phyloP scores from a whole-genome alignment of 2,888 invertebrate species.

The Nematopogon swammerdamellus region DNA sequence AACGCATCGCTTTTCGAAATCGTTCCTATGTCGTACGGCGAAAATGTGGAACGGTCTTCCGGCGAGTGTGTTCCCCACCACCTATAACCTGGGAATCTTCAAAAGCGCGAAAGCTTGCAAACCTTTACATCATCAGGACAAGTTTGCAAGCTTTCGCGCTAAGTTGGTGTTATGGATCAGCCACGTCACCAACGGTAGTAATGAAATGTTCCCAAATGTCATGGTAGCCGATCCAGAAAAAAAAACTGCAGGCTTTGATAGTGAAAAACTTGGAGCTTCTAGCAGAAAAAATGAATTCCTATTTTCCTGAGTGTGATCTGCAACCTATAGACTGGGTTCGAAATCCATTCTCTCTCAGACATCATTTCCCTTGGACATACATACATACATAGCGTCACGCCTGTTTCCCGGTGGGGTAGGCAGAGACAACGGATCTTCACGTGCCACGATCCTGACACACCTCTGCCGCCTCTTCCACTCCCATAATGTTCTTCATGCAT shows the following conservation, averaged over 20 bases:
- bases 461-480: too few species aligned
- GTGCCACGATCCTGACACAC: too few species aligned
- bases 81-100: too few species aligned
- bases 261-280: slow-evolving; percentile 8
- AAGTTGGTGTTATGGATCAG: slow-evolving; percentile 5
- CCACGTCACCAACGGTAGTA: slow-evolving; percentile 11
- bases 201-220: slow-evolving; percentile 13
- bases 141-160: not conserved
- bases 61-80: too few species aligned
- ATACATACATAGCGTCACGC: too few species aligned
- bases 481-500: too few species aligned
- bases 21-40: too few species aligned
- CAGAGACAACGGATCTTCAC: too few species aligned
- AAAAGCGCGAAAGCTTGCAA: too few species aligned
- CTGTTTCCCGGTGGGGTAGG: too few species aligned
- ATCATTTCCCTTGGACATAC: slow-evolving; percentile 9
- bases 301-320: slow-evolving; percentile 7
- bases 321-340: slow-evolving; percentile 8
- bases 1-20: too few species aligned
- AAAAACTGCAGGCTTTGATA: slow-evolving; percentile 10
- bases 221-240: slow-evolving; percentile 12
- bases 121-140: slow-evolving; percentile 9
- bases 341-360: slow-evolving; percentile 9
- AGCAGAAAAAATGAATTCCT: slow-evolving; percentile 3
- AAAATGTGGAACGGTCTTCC: too few species aligned